A percentile compares a stretch with the other conserved stretches of the same genome.
Evolutionary conservation across 2,888 invertebrate species (phyloP).

Genomic region (Leptopilina drosophilae): DNA sequence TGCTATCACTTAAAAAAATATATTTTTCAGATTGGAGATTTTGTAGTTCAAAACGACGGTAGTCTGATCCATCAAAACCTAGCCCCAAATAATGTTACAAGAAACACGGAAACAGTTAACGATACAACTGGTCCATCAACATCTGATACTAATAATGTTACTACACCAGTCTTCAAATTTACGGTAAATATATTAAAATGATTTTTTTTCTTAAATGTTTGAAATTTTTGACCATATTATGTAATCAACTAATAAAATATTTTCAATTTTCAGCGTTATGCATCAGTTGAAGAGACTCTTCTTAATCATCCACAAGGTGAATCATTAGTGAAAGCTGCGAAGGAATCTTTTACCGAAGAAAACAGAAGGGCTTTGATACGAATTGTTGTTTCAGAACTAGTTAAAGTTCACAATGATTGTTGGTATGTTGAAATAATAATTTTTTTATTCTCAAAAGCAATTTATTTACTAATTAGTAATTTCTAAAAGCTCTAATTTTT

Average conservation of each 20-base stretch:
- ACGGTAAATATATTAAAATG: background rate
- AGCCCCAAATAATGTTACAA: background rate
- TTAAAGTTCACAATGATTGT: too few relatives aligned
- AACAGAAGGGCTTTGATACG: too few relatives aligned
- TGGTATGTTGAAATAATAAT: too few relatives aligned
- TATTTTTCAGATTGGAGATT: background rate
- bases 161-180: background rate
- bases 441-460: too few relatives aligned
- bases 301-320: too few relatives aligned
- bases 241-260: background rate
- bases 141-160: background rate
- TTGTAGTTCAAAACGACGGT: background rate
- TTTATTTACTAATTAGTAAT: too few relatives aligned
- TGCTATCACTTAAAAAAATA: background rate
- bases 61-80: background rate
- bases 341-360: too few relatives aligned
- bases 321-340: too few relatives aligned
- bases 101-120: background rate
- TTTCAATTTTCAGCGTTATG: background rate
- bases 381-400: too few relatives aligned
- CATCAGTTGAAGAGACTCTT: too few relatives aligned
- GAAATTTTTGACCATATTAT: background rate
- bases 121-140: background rate
- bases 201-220: background rate
- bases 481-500: too few relatives aligned